Evolutionary conservation across 1,140 invertebrate species (phyloP), one percentile per base, ranked within the genome.

Genomic region (Drosophila hydei): DNA sequence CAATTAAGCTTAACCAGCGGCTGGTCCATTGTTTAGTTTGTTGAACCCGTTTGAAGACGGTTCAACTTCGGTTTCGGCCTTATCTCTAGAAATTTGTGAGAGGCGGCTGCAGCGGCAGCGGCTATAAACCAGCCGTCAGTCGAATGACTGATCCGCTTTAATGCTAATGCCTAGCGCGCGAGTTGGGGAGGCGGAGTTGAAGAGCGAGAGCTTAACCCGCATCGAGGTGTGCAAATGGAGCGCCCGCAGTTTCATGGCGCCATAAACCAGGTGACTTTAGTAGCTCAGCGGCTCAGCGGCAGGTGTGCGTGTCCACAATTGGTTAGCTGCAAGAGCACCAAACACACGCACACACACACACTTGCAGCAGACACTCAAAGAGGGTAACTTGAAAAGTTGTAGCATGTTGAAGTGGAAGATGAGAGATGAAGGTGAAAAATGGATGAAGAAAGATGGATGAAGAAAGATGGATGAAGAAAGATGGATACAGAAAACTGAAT

Each of bases 201-300:
- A 27, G 51, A 14, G 40, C 19, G 36, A 30, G 23, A 50, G 64
- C 71, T 62, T 69, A 69, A 30, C 61, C 75, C 78, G 62, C 47
- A 75, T 47, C 45, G 23, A 16, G 40, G 70, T 58, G 54, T 75
- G 68, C 77, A 75, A 71, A 64, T 75, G 59, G 71, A 83, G 78
- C 81, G 79, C 83, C 83, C 83, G 83, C 83, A 87, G 83, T 78
- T 87, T 60, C 52, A 61, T 50, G 47, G 83, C 74, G 72, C 64
- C 75, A 76, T 87, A 87, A 87, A 87, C 75, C 75, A 87, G 75
- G 75, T 79, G 83, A 88, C 64, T 87, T 87, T 87, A 88, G 75
- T 75, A 65, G 83, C 81, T 75, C 74, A 62, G 30, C 54, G 59
- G 48, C 76, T 52, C 73, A 81, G 45, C 19, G 40, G 67, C 77